Evolutionary conservation across 1,140 invertebrate genomes (phyloP).

Genomic region (Heliconius hewitsoni): DNA sequence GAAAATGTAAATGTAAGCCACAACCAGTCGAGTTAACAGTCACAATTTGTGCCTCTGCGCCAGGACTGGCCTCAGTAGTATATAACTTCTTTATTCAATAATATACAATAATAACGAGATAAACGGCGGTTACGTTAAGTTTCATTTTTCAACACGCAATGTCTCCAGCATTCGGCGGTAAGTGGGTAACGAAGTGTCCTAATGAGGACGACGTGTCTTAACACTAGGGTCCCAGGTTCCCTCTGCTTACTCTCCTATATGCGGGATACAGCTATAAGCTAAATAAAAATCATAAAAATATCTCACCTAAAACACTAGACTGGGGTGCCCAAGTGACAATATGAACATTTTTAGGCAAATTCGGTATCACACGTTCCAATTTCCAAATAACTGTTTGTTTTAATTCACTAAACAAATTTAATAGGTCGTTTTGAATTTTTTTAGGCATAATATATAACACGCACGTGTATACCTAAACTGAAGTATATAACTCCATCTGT

Average conservation of each 20-base stretch:
- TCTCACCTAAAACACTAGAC: constrained; percentile 80
- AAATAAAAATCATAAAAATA: background rate
- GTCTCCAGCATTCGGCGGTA: too few relatives aligned
- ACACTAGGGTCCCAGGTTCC: too few relatives aligned
- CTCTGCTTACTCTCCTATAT: too few relatives aligned
- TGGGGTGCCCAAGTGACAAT: constrained; percentile 84
- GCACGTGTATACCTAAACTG: constrained; percentile 80
- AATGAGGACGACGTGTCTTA: too few relatives aligned
- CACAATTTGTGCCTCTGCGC: background rate
- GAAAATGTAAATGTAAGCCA: background rate
- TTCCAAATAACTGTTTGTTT: constrained; percentile 82
- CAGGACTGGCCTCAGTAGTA: too few relatives aligned
- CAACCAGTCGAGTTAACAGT: too few relatives aligned
- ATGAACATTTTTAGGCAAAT: constrained; percentile 82
- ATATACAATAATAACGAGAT: too few relatives aligned
- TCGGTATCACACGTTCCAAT: constrained; percentile 69
- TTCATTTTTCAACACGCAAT: too few relatives aligned
- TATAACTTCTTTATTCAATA: too few relatives aligned
- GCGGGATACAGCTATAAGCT: too few relatives aligned
- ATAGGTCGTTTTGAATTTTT: constrained; percentile 55
- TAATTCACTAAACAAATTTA: constrained; percentile 69
- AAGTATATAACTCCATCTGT: constrained; percentile 81
- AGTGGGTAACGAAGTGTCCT: too few relatives aligned
- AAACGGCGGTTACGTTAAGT: too few relatives aligned
- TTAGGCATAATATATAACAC: constrained; percentile 60